Conservation (phyloP, 2,797 vertebrate genomes). For the Propithecus deckenii region DNA sequence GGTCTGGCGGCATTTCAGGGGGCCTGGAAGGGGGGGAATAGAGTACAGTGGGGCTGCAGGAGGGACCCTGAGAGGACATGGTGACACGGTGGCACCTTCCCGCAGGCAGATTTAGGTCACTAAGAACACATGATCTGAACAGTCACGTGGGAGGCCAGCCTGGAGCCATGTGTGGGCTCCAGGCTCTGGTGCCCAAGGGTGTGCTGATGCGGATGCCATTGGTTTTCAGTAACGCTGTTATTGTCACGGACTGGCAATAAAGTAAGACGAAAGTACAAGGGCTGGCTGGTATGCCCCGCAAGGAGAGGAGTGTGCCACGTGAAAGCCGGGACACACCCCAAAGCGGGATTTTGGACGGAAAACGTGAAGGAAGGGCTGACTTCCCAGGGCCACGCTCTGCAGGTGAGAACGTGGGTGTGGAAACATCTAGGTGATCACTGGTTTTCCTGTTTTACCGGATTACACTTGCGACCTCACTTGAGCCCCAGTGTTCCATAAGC, state of each 20-base stretch:
- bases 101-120: neutral
- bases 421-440: neutral
- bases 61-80: neutral
- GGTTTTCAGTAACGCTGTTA: neutral
- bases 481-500: neutral
- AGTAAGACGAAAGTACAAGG: neutral
- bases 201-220: neutral
- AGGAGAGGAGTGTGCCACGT: neutral
- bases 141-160: neutral
- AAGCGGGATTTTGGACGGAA: neutral
- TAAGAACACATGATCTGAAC: neutral
- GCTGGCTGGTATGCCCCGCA: neutral
- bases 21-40: too few species aligned
- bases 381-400: neutral
- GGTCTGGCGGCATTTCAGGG: fast-evolving
- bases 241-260: neutral
- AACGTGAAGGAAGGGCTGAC: neutral
- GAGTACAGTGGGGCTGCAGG: neutral
- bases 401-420: neutral
- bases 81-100: neutral
- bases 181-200: neutral
- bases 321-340: too few species aligned
- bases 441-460: neutral
- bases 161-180: neutral
- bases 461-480: neutral